These are phyloP conservation scores for Amphipyra tragopoginis DNA, from an alignment of 2,888 invertebrate genomes.

Conservation along the genomic window DNA sequence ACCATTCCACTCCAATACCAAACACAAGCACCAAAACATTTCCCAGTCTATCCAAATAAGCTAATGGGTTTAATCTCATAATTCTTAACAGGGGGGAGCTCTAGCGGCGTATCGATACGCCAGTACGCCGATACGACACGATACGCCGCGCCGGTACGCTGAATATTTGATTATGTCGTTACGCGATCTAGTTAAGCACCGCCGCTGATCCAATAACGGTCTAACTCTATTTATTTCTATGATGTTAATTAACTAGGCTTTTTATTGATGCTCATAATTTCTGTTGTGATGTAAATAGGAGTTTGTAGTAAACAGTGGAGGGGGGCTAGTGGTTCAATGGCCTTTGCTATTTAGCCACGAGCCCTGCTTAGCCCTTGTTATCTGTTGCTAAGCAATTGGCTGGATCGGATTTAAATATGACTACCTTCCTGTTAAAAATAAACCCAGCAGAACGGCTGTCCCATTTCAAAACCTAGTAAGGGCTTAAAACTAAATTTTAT, in stretches of 20 bases:
- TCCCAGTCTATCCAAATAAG: conserved; percentile 28
- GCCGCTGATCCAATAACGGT: conserved; percentile 44
- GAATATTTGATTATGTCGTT: conserved; percentile 59
- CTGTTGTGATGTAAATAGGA: neutral
- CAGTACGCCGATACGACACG: conserved; percentile 26
- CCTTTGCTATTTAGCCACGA: too few species aligned
- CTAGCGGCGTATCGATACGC: conserved; percentile 32
- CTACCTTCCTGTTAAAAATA: too few species aligned
- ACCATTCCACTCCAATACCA: neutral
- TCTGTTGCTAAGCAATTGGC: too few species aligned
- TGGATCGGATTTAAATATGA: too few species aligned
- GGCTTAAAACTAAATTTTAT: too few species aligned
- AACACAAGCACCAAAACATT: conserved; percentile 11
- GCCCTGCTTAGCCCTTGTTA: too few species aligned
- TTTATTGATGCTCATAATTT: conserved; percentile 17
- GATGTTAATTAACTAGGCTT: conserved; percentile 26
- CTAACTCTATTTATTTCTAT: conserved; percentile 51
- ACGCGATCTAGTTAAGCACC: conserved; percentile 51
- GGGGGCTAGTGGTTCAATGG: too few species aligned
- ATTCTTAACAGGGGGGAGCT: conserved; percentile 45
- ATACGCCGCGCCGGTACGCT: conserved; percentile 30
- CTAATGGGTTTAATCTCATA: conserved; percentile 50
- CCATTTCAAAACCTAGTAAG: too few species aligned
- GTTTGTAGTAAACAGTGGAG: conserved; percentile 20
- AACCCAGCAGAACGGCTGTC: too few species aligned